Base-by-base conservation (phyloP, 35 echinoderm and acorn worm species). In the Apostichopus parvimensis region DNA sequence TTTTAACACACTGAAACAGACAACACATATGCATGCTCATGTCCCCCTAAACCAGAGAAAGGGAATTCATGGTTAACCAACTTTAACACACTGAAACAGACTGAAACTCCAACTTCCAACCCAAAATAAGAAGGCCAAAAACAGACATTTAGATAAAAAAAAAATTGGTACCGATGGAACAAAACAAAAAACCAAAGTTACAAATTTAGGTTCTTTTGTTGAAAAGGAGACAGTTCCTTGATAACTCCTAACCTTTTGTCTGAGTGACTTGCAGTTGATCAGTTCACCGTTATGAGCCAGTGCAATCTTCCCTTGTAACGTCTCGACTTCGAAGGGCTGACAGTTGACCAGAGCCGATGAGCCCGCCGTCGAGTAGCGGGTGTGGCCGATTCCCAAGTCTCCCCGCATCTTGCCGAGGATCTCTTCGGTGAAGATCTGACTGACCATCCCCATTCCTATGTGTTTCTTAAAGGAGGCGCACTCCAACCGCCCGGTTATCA, bases 281-380 rank as follows among this genome's bases (percentile, higher is more conserved):
- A 98, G 88, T 58, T 98, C 97, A 17, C 97, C 97, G 82, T 98
- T 98, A 61, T 96, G 97, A 23, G 94, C 94, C 9, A 95, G 91
- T 11, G 94, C 97, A 25, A 98, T 98, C 53, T 95, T 87, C 13
- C 97, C 97, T 88, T 98, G 97, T 13, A 98, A 20, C 4, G 94
- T 96, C 81, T 98, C 97, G 9, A 98, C 97, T 80, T 98, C 95
- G 91, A 98, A 96, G 12, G 97, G 97, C 83, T 98, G 97, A 65
- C 97, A 98, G 62, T 98, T 98, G 52, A 83, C 80, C 17, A 98
- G 97, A 58, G 92, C 87, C 9, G 97, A 98, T 5, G 77, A 68
- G 0, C 95, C 94, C 1, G 94, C 94, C 62, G 94, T 96, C 6
- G 97, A 96, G 80, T 96, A 96, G 76, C 97, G 93, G 6, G 95